Evolutionary conservation across 2,888 invertebrate genomes (phyloP).

Genomic region (Catocala fraxini): DNA sequence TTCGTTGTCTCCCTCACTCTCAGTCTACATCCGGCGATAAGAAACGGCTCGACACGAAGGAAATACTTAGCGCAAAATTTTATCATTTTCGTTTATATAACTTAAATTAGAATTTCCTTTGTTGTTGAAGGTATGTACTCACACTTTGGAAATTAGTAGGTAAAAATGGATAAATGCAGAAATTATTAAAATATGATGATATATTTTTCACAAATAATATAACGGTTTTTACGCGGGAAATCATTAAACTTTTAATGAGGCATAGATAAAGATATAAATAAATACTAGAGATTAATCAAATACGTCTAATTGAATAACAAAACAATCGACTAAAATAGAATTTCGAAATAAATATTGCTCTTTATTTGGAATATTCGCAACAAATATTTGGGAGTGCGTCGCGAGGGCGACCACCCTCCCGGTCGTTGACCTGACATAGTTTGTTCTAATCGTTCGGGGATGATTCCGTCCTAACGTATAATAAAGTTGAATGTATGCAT

Average conservation of each 20-base stretch:
- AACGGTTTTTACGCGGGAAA: background rate
- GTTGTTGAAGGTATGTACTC: no score
- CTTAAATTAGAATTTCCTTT: no score
- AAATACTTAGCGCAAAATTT: conserved; percentile 11
- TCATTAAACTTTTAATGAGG: background rate
- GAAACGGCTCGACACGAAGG: conserved; percentile 2
- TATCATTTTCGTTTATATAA: background rate
- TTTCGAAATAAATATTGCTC: no score
- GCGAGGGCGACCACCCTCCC: conserved; percentile 33
- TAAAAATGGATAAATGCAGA: no score
- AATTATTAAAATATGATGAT: no score
- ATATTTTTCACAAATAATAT: no score
- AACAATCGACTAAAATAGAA: no score
- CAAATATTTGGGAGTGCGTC: conserved; percentile 27
- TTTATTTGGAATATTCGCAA: conserved; percentile 17
- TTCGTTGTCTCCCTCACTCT: conserved; percentile 4
- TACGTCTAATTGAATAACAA: no score
- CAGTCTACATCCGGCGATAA: conserved; percentile 1
- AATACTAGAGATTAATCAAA: background rate
- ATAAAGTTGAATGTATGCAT: conserved; percentile 9
- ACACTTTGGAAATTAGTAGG: no score
- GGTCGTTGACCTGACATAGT: conserved; percentile 42
- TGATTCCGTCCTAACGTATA: conserved; percentile 9
- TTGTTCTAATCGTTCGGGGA: conserved; percentile 22
- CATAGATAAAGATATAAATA: background rate